These are phyloP conservation scores for Gymnarchus niloticus DNA, from an alignment of 2,113 vertebrate genomes.

Conservation along the genomic window DNA sequence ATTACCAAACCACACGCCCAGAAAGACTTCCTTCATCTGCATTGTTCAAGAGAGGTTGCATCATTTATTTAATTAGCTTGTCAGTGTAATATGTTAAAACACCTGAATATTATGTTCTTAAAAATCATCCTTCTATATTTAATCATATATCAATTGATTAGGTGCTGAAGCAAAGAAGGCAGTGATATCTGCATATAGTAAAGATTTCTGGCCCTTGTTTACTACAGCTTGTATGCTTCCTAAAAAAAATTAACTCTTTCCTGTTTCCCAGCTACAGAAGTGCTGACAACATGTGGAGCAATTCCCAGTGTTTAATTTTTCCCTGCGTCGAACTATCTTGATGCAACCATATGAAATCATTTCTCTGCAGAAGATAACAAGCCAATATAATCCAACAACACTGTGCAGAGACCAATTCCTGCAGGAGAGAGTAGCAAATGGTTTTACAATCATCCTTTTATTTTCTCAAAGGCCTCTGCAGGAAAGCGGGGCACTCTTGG, in stretches of 20 bases:
- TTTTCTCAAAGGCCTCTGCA: not conserved
- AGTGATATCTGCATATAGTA: not conserved
- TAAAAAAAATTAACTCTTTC: not conserved
- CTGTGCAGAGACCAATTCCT: slow-evolving; percentile 8
- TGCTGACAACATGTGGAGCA: slow-evolving; percentile 8
- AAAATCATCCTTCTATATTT: not conserved
- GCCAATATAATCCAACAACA: slow-evolving; percentile 4
- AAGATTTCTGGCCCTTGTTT: not conserved
- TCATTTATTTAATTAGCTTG: slow-evolving; percentile 5
- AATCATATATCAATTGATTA: not conserved
- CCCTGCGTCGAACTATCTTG: not conserved
- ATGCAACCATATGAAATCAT: slow-evolving; percentile 19
- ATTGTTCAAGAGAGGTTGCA: not conserved
- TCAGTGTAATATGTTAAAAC: not conserved
- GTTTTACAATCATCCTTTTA: not conserved
- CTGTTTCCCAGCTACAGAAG: not conserved
- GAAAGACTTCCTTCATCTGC: not conserved
- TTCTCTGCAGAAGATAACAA: slow-evolving; percentile 2
- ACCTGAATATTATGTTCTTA: not conserved
- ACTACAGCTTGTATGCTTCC: not conserved
- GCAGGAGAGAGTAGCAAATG: slow-evolving; percentile 8
- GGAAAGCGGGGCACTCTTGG: not conserved
- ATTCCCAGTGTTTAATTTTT: not conserved
- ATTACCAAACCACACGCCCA: not conserved
- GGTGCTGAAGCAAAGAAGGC: not conserved